Evolutionary conservation across 2,113 vertebrate genomes (phyloP).

Genomic region (Bungarus multicinctus): DNA sequence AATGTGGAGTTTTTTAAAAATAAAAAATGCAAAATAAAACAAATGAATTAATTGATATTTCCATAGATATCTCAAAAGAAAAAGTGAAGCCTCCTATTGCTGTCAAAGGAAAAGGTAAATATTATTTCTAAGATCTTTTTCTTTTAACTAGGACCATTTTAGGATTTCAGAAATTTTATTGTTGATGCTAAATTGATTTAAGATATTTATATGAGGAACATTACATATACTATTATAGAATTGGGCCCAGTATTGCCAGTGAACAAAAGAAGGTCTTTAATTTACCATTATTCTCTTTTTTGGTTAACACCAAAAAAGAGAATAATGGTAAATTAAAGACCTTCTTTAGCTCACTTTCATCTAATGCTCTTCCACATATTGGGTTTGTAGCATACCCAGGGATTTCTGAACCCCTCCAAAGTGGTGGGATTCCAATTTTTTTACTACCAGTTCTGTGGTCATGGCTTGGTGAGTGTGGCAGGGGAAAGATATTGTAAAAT

Average conservation of each 20-base stretch:
- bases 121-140: background rate
- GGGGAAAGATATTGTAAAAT: too few species aligned
- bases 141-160: background rate
- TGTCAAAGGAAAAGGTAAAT: constrained; percentile 13
- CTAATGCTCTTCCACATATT: background rate
- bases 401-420: background rate
- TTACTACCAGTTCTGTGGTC: too few species aligned
- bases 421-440: too few species aligned
- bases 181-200: background rate
- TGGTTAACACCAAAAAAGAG: too few species aligned
- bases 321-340: too few species aligned
- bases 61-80: constrained; percentile 10
- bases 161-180: background rate
- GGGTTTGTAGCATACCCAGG: background rate
- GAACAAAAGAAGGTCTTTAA: background rate
- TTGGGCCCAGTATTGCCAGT: background rate
- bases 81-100: background rate
- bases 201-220: background rate
- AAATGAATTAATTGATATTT: background rate
- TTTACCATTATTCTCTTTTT: background rate
- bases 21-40: background rate
- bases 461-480: too few species aligned
- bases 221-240: background rate
- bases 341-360: background rate
- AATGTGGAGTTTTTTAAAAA: background rate